Conservation (phyloP, 2,888 invertebrate genomes). For the Anthophora plumipes region DNA sequence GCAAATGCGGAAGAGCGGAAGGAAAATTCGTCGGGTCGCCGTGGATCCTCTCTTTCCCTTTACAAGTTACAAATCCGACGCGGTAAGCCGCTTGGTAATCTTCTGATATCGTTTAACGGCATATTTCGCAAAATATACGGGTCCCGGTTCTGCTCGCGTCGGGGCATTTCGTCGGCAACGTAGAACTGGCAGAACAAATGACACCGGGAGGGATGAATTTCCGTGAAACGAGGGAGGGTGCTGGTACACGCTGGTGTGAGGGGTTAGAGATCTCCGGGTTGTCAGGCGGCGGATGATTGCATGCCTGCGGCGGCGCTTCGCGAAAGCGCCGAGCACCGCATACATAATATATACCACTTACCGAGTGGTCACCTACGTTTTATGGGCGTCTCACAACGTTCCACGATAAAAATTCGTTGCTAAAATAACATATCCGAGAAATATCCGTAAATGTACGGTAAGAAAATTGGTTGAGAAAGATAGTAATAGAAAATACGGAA, state of each 20-base stretch:
- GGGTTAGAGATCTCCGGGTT: conserved; percentile 73
- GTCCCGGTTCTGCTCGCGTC: conserved; percentile 17
- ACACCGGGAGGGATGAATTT: conserved; percentile 60
- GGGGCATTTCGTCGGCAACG: conserved; percentile 64
- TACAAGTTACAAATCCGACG: conserved; percentile 72
- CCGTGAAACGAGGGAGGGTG: conserved; percentile 55
- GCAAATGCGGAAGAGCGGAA: not conserved
- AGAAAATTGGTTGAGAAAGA: not conserved
- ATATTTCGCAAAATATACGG: conserved; percentile 76
- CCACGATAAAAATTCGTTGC: not conserved
- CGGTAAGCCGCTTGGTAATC: conserved; percentile 79
- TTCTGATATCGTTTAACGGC: conserved; percentile 78
- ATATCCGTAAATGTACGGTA: not conserved
- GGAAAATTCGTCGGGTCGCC: conserved; percentile 21
- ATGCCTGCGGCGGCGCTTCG: conserved; percentile 74
- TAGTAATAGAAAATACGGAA: not conserved
- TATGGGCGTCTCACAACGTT: conserved; percentile 68
- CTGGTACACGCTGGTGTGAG: conserved; percentile 64
- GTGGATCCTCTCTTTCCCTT: conserved; percentile 51
- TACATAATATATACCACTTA: conserved; percentile 71
- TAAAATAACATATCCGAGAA: not conserved
- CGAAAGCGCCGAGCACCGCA: conserved; percentile 66
- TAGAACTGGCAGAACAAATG: conserved; percentile 50
- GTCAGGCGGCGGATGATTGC: conserved; percentile 78
- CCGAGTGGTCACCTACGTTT: conserved; percentile 69